Evolutionary conservation across 1,140 invertebrate genomes (phyloP).

Genomic region (Panonychus citri): DNA sequence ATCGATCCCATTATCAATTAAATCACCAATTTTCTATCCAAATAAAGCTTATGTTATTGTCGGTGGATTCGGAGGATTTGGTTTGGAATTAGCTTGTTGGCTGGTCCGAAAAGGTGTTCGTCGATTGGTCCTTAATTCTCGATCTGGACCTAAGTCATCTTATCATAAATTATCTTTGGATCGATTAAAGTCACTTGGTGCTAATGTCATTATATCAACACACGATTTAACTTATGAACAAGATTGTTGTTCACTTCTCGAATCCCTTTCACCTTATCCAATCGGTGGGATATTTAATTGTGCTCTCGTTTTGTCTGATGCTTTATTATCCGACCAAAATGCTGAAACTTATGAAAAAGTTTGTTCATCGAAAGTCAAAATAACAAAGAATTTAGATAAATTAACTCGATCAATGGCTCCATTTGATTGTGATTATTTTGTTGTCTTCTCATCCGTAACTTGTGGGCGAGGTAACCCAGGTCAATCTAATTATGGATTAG

Average conservation of each 20-base stretch:
- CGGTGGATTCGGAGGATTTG: slow-evolving; percentile 79
- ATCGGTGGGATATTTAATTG: slow-evolving; percentile 85
- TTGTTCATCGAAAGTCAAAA: slow-evolving; percentile 33
- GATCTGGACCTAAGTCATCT: slow-evolving; percentile 59
- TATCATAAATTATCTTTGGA: slow-evolving; percentile 36
- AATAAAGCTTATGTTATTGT: slow-evolving; percentile 62
- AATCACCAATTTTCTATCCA: slow-evolving; percentile 48
- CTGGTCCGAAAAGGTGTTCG: slow-evolving; percentile 56
- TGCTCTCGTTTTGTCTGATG: slow-evolving; percentile 58
- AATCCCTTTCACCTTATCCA: slow-evolving; percentile 40
- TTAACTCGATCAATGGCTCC: slow-evolving; percentile 46
- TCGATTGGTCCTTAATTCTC: slow-evolving; percentile 57
- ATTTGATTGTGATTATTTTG: slow-evolving; percentile 48
- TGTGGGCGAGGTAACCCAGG: neutral
- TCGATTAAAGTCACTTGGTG: slow-evolving; percentile 38
- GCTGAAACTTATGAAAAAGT: slow-evolving; percentile 46
- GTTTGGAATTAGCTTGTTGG: slow-evolving; percentile 75
- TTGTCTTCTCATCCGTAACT: slow-evolving; percentile 70
- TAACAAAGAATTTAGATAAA: slow-evolving; percentile 47
- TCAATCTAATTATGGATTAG: slow-evolving; percentile 23
- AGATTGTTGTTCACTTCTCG: slow-evolving; percentile 28
- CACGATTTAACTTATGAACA: slow-evolving; percentile 37
- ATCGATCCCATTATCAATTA: slow-evolving; percentile 21
- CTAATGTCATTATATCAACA: slow-evolving; percentile 45
- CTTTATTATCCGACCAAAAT: slow-evolving; percentile 63